A percentile compares a stretch with the other conserved stretches of the same genome.
These are phyloP conservation scores for Montipora capricornis DNA, from an alignment of 64 coral and sea anemone genomes.

Conservation along the genomic window DNA sequence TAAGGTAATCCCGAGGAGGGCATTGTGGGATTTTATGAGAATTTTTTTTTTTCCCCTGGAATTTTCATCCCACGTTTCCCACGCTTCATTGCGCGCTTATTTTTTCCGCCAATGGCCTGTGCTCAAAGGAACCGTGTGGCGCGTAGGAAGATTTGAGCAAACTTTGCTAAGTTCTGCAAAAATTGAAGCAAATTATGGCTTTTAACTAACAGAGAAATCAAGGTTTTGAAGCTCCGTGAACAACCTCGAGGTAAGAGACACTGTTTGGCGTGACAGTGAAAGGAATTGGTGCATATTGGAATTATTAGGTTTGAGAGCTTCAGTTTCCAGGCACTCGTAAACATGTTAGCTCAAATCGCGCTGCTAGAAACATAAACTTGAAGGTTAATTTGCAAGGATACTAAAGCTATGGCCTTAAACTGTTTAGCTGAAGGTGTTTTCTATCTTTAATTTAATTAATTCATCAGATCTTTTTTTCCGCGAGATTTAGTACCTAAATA, in stretches of 20 bases:
- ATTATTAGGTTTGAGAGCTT: neutral
- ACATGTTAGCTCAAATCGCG: neutral
- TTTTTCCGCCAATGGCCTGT: slow-evolving; percentile 64
- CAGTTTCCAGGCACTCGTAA: slow-evolving; percentile 38
- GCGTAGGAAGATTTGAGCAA: slow-evolving; percentile 50
- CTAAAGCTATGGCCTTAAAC: too few relatives aligned
- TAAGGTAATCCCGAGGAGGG: too few relatives aligned
- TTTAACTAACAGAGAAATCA: neutral
- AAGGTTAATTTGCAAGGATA: too few relatives aligned
- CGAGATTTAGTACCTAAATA: too few relatives aligned
- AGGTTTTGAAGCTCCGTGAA: neutral
- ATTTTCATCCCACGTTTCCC: neutral
- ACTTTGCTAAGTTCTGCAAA: slow-evolving; percentile 34
- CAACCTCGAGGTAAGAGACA: neutral
- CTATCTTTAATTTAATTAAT: too few relatives aligned
- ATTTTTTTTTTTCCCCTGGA: too few relatives aligned
- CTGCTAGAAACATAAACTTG: too few relatives aligned
- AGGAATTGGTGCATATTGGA: neutral
- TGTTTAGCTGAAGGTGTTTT: too few relatives aligned
- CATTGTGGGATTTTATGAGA: neutral
- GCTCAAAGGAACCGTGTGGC: slow-evolving; percentile 63
- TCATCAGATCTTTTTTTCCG: too few relatives aligned
- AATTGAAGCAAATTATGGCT: slow-evolving; percentile 25
- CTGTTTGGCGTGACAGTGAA: neutral
- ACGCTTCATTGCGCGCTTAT: slow-evolving; percentile 14